Conservation (phyloP, 1,140 invertebrate species). For the Gryllus bimaculatus region DNA sequence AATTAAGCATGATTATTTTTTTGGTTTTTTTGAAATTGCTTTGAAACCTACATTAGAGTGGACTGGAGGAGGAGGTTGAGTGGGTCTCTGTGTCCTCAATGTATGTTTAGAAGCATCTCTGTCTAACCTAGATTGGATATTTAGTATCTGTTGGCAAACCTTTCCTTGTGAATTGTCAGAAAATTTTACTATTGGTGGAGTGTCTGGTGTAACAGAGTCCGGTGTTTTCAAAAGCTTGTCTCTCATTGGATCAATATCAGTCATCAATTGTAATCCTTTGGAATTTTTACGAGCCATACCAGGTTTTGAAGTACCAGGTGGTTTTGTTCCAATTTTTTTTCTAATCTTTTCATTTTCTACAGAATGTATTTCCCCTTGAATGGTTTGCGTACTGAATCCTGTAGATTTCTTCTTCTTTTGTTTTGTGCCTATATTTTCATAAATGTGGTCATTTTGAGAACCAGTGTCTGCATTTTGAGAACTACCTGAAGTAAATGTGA, state of each 20-base stretch:
- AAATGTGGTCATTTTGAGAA: not conserved
- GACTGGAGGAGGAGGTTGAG: not conserved
- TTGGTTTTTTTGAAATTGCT: no score
- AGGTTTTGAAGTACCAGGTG: not conserved
- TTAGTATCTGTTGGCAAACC: not conserved
- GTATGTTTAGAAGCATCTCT: not conserved
- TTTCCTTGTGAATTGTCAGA: not conserved
- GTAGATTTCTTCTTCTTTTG: conserved; percentile 19
- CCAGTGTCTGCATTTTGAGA: not conserved
- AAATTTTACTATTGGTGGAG: conserved; percentile 8
- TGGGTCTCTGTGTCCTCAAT: not conserved
- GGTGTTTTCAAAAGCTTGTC: not conserved
- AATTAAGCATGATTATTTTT: no score
- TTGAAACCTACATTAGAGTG: not conserved
- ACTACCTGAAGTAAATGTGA: not conserved
- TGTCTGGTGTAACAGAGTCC: conserved; percentile 11
- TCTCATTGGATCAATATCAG: conserved; percentile 1
- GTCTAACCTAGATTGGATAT: not conserved
- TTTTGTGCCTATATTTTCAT: not conserved
- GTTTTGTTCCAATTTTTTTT: not conserved
- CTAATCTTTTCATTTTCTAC: conserved; percentile 11
- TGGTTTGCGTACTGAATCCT: conserved; percentile 11
- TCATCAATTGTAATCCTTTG: conserved; percentile 9
- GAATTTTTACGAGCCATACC: not conserved
- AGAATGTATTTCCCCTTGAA: not conserved